Evolutionary conservation across 2,113 vertebrate genomes (phyloP), one percentile per base, ranked within the genome.

Genomic region (Corvus cornix): DNA sequence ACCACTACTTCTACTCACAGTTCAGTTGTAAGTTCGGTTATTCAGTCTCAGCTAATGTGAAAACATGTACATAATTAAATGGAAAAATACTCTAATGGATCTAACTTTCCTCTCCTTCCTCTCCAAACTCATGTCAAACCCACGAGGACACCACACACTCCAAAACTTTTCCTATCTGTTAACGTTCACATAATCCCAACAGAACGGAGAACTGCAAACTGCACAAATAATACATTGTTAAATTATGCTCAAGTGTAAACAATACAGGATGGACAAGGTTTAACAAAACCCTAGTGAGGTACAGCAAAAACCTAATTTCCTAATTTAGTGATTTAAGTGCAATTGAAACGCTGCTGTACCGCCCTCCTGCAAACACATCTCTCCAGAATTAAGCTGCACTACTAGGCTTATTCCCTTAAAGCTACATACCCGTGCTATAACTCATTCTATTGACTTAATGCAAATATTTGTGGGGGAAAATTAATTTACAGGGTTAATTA

Each of bases 401-500:
- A 80, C 49, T n/a, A 78, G 72, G 72, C 88, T 86, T 69, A 62
- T 53, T 94, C 87, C 89, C 69, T 90, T 90, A 91, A 94, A 96
- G 95, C 91, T 80, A 85, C 85, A 58, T 44, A 84, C 68, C 46
- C 59, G 39, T 43, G 48, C 82, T 96, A 60, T 35, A 96, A 95
- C 95, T 95, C 87, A 91, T 82, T 92, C 20, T 46, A 58, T 43
- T 87, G 90, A 68, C 67, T 72, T 76, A 91, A 89, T 89, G 91
- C 86, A 92, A 87, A 73, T 26, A 80, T 44, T 63, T 59, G 85
- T 62, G 89, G 90, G 91, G 87, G 73, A 49, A 89, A 95, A 91
- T 76, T 62, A 90, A 93, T 88, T 84, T 91, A 94, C 86, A 95
- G 93, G 95, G 86, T 92, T 94, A 96, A 93, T 94, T 86, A 92